Evolutionary conservation across 2,797 vertebrate genomes (phyloP), one percentile per base, ranked within the genome.

Genomic region (Crenichthys baileyi): DNA sequence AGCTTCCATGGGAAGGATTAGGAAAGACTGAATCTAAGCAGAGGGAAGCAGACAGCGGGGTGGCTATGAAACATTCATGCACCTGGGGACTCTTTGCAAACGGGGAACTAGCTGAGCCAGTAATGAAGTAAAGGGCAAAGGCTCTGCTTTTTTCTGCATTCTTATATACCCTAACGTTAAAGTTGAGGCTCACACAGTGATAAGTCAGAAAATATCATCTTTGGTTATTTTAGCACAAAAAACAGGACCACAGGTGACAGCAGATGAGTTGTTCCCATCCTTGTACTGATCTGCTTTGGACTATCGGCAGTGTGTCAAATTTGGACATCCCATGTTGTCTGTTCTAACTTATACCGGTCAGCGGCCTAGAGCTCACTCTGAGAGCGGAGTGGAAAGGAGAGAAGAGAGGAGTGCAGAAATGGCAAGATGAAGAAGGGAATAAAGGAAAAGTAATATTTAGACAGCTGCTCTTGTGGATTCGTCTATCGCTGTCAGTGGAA

Each of bases 401-500:
- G 44, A 83, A 81, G 11, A 50, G 48, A 70, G 77, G 61, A 82
- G 77, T 70, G 60, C 77, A 70, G 77, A 76, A 84, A 83, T 83
- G 81, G 80, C 74, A 55, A 85, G 80, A 92, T 87, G 85, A 89
- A 88, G 87, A 87, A 81, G 83, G 74, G 82, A 83, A 87, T 86
- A 87, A 56, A 36, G 85, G 90, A 94, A 94, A 88, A 89, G 94
- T 93, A 93, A 92, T 95, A 88, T 96, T 95, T 93, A 95, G 95
- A 95, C 95, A 96, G 95, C 95, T 96, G 95, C 93, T 93, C 75
- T 78, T 94, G 93, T 94, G 91, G 77, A 75, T 63, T 78, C 65
- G 7, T 84, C 90, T 89, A 91, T 93, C 91, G 24, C 61, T 81
- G 89, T 94, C 93, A 76, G 80, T 56, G 72, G 73, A 73, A 2